Percentiles rank a stretch among this genome's conserved stretches.
Conservation (phyloP, 1,140 invertebrate genomes). For the Dryas iulia region DNA sequence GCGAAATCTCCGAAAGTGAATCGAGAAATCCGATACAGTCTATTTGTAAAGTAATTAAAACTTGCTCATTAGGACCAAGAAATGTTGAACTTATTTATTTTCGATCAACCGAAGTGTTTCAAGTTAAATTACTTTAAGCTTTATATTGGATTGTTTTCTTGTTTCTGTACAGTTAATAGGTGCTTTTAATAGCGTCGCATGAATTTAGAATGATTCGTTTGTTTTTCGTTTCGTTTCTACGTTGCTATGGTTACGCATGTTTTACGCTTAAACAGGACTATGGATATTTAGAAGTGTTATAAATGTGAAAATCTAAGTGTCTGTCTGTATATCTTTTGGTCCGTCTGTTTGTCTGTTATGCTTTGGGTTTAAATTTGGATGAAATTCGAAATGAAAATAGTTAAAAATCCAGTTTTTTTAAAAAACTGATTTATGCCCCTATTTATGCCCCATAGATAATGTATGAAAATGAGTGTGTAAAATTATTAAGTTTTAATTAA, state of each 20-base stretch:
- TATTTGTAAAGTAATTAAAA: conserved; percentile 42
- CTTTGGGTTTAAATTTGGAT: too few species aligned
- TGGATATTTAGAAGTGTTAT: too few species aligned
- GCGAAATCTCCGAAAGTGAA: conserved; percentile 18
- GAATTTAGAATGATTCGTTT: not conserved
- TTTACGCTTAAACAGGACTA: too few species aligned
- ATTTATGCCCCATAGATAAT: too few species aligned
- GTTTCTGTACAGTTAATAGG: conserved; percentile 22
- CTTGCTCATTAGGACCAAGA: conserved; percentile 37
- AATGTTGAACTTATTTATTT: conserved; percentile 40
- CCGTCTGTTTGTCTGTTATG: too few species aligned
- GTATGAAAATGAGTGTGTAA: too few species aligned
- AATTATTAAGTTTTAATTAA: too few species aligned
- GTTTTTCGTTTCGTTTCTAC: not conserved
- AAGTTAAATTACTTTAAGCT: conserved; percentile 40
- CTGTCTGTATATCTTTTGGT: too few species aligned
- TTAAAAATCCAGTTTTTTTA: too few species aligned
- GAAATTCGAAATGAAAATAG: too few species aligned
- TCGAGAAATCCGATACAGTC: conserved; percentile 27
- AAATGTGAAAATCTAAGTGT: too few species aligned
- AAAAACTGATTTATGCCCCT: too few species aligned
- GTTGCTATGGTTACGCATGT: not conserved
- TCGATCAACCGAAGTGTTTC: conserved; percentile 34
- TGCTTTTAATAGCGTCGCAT: conserved; percentile 13
- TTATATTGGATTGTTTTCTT: conserved; percentile 29